Percentiles rank a stretch among this genome's conserved stretches.
Conservation (phyloP, 2,113 vertebrate species). For the Orthonyx spaldingii region DNA sequence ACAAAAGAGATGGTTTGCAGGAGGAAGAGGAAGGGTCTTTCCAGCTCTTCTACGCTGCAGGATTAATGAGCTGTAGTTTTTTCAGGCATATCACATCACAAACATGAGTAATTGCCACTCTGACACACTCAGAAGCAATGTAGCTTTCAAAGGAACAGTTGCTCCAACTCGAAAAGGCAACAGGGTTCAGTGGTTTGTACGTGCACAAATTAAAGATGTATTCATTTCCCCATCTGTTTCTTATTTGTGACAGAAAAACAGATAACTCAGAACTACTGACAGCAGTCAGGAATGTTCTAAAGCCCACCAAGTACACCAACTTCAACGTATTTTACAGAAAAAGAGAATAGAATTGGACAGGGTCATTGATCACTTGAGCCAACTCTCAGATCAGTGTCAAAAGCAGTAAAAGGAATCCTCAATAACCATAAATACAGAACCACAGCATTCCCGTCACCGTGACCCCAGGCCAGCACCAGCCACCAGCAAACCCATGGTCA, state of each 20-base stretch:
- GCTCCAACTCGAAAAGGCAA: neutral
- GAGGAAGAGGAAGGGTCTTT: neutral
- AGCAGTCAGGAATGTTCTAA: neutral
- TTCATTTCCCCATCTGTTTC: constrained; percentile 12
- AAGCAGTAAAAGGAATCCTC: neutral
- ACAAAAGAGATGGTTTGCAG: neutral
- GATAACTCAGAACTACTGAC: neutral
- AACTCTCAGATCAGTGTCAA: neutral
- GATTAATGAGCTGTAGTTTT: neutral
- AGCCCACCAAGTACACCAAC: neutral
- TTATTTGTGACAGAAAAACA: neutral
- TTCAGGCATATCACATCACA: neutral
- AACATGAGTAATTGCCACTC: constrained; percentile 1
- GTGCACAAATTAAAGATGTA: neutral
- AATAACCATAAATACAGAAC: neutral
- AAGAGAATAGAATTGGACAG: neutral
- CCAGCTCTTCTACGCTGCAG: neutral
- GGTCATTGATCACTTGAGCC: neutral
- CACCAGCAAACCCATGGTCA: neutral
- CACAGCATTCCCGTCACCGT: rapidly evolving
- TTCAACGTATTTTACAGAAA: neutral
- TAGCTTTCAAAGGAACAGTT: constrained; percentile 12
- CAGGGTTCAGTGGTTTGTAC: neutral
- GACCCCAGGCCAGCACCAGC: neutral
- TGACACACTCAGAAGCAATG: neutral